Conservation (phyloP, 1,140 invertebrate species). For the Cardiocondyla obscurior region DNA sequence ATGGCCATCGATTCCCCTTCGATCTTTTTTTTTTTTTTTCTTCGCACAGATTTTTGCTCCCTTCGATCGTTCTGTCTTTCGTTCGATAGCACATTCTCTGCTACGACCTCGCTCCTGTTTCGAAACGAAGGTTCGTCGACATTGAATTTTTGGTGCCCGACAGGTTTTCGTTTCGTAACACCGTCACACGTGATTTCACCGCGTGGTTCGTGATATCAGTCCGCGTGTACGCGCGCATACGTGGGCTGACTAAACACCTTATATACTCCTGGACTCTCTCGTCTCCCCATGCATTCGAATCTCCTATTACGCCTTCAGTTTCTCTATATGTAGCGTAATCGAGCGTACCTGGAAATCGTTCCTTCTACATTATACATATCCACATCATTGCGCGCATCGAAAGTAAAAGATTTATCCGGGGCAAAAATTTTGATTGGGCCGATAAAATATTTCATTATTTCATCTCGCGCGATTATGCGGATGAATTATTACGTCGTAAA, state of each 20-base stretch:
- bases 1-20: conserved; percentile 36
- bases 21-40: conserved; percentile 5
- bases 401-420: not conserved
- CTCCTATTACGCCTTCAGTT: conserved; percentile 51
- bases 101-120: conserved; percentile 38
- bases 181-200: conserved; percentile 56
- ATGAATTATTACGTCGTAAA: not conserved
- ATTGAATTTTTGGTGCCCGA: conserved; percentile 57
- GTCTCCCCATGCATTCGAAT: conserved; percentile 61
- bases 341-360: not conserved
- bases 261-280: conserved; percentile 35
- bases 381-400: not conserved
- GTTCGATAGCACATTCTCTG: not conserved
- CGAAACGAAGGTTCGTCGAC: conserved; percentile 56
- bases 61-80: not conserved
- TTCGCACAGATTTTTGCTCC: not conserved
- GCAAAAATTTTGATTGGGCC: not conserved
- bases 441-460: not conserved
- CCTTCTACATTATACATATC: not conserved
- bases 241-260: conserved; percentile 58
- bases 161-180: conserved; percentile 67
- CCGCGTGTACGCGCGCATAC: conserved; percentile 33
- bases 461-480: not conserved
- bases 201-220: conserved; percentile 19
- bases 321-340: not conserved